Conservation (phyloP, 2,797 vertebrate species). For the Parambassis ranga region DNA sequence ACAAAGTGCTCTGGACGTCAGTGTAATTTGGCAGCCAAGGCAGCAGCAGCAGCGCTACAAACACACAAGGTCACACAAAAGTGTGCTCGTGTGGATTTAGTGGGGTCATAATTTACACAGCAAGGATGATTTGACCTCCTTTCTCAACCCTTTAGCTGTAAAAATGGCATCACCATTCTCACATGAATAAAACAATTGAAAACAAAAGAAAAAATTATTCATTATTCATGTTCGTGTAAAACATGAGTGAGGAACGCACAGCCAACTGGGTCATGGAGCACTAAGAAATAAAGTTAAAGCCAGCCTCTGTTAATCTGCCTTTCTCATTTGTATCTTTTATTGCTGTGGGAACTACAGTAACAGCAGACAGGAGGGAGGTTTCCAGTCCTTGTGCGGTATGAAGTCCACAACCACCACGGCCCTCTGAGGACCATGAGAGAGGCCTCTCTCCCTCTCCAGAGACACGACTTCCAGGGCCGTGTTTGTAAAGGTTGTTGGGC, state of each 20-base stretch:
- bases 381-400: conserved; percentile 46
- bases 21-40: conserved; percentile 52
- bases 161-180: too few species aligned
- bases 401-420: conserved; percentile 8
- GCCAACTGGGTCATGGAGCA: conserved; percentile 21
- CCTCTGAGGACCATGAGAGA: background rate
- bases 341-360: conserved; percentile 61
- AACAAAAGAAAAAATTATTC: background rate
- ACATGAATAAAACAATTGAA: too few species aligned
- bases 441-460: conserved; percentile 7
- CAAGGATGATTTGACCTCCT: conserved; percentile 15
- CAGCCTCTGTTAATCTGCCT: conserved; percentile 39
- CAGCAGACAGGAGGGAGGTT: conserved; percentile 38
- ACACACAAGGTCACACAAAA: conserved; percentile 43
- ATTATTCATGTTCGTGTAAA: background rate
- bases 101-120: conserved; percentile 32
- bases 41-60: conserved; percentile 35
- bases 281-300: background rate
- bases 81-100: conserved; percentile 43
- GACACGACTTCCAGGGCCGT: conserved; percentile 26
- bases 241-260: background rate
- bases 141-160: background rate
- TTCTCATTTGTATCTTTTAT: conserved; percentile 61
- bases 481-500: conserved; percentile 14
- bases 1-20: conserved; percentile 42